Evolutionary conservation across 1,140 invertebrate species (phyloP), one percentile per base, ranked within the genome.

Genomic region (Drosophila kepulauana): DNA sequence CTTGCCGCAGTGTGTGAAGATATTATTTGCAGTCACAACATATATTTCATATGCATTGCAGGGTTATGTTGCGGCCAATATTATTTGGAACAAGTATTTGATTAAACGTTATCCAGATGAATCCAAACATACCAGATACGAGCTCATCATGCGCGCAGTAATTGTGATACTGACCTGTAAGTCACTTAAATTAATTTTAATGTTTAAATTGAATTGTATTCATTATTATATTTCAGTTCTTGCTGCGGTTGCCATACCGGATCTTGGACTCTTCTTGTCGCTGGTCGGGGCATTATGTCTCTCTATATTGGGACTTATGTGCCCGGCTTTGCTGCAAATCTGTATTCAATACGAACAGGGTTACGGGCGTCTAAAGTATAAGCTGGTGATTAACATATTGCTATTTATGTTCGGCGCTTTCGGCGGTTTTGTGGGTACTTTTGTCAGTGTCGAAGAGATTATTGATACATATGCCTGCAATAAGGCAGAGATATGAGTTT

Each of bases 31-130:
- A 0, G 78, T 98, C 1, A 97, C 97, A 1, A 98, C 98, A 35
- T 98, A 97, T 92, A 96, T 98, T 56, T 97, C 97, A 0, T 99
- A 98, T 93, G 96, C 96, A 1, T 93, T 99, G 15, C 98, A 99
- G 93, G 96, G 97, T 48, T 99, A 98, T 93, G 98, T 99, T 1
- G 97, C 98, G 0, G 95, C 98, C 8, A 95, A 97, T 70, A 98
- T 99, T 41, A 94, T 98, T 25, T 98, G 97, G 97, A 95, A 95
- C n/a, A 95, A 94, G 3, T 96, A 96, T 84, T 75, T 96, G 25
- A 92, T 94, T 8, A 94, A 95, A 7, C 92, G 93, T n/a, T 77
- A 96, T 13, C 91, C 94, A 54, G 91, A 93, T 16, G 91, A 92
- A 1, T 93, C 94, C 25, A 91, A 92, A 49, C 91, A 93, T 57